These are phyloP conservation scores for Lysiphlebus fabarum DNA, from an alignment of 1,140 invertebrate species.

Conservation along the genomic window DNA sequence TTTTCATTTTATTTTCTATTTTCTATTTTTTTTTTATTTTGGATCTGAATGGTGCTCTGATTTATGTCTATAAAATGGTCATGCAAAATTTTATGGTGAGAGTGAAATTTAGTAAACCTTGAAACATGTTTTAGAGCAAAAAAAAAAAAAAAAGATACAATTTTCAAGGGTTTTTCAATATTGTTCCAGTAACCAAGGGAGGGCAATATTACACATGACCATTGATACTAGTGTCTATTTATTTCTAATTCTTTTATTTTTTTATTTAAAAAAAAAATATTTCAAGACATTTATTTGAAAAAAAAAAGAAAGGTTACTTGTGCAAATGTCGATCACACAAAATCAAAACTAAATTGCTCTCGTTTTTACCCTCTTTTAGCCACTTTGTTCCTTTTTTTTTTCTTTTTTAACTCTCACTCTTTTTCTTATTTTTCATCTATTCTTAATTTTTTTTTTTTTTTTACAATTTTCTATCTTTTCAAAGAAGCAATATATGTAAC, in stretches of 20 bases:
- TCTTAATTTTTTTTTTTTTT: conserved; percentile 21
- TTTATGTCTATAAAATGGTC: conserved; percentile 36
- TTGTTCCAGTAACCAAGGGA: no score
- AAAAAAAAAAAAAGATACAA: neutral
- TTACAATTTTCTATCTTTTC: conserved; percentile 19
- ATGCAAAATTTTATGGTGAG: conserved; percentile 40
- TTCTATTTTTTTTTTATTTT: neutral
- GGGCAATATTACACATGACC: neutral
- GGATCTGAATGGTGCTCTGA: conserved; percentile 34
- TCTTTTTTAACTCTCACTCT: no score
- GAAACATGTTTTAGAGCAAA: conserved; percentile 31
- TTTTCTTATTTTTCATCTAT: neutral
- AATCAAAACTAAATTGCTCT: conserved; percentile 33
- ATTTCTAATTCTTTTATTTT: conserved; percentile 1
- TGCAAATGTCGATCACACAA: conserved; percentile 32
- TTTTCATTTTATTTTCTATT: no score
- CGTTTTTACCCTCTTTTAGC: conserved; percentile 37
- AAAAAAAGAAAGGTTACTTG: conserved; percentile 18
- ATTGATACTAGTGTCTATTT: neutral
- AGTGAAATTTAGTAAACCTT: conserved; percentile 19
- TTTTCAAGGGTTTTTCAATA: no score
- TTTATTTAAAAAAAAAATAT: neutral
- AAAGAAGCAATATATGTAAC: no score
- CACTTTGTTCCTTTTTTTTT: conserved; percentile 14
- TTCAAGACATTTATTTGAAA: conserved; percentile 2